Base-by-base conservation (phyloP, 2,113 vertebrate genomes). In the Strix aluco region DNA sequence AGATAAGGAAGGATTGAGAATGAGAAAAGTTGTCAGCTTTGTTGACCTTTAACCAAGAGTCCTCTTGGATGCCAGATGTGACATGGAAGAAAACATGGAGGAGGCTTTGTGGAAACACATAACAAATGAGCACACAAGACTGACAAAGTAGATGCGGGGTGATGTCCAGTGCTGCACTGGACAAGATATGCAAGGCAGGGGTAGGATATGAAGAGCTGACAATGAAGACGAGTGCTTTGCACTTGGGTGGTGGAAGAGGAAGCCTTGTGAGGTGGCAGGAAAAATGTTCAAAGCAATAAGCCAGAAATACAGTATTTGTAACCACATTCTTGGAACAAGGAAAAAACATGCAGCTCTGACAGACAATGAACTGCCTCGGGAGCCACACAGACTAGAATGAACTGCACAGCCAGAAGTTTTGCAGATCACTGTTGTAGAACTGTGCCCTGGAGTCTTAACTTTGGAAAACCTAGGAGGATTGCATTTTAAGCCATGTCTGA, bases 331-430 rank as follows among this genome's bases (percentile, higher is more conserved):
- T 88, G 71, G 79, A 91, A 81, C 63, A 66, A 49, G 22, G 25
- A 3, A 40, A 69, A 96, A 74, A 51, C 81, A 85, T 2, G 18
- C 70, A 95, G 38, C 72, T 92, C 75, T 92, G 69, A 83, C n/a
- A 90, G 73, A 90, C 88, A 93, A 83, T 52, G 83, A 96, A 79
- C 42, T 69, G 72, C 74, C 92, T 90, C 6, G 10, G 82, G 85
- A 96, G 71, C 42, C 61, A 67, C 71, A 74, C 54, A 78, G 88
- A 74, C 71, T 42, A 67, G 51, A 92, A 81, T 20, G 66, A 91
- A 49, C 73, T 57, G 87, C 73, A 69, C 66, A 82, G 44, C 16
- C 27, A 96, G 84, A 91, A 44, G 72, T 81, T 65, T n/a, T 78
- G 72, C 72, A 94, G 79, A 90, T 93, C 51, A 23, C 72, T 93